Percentiles rank a stretch among this genome's conserved stretches.
phyloP scores from a whole-genome alignment of 2,888 invertebrate species.

The Rhaphigaster nebulosa region DNA sequence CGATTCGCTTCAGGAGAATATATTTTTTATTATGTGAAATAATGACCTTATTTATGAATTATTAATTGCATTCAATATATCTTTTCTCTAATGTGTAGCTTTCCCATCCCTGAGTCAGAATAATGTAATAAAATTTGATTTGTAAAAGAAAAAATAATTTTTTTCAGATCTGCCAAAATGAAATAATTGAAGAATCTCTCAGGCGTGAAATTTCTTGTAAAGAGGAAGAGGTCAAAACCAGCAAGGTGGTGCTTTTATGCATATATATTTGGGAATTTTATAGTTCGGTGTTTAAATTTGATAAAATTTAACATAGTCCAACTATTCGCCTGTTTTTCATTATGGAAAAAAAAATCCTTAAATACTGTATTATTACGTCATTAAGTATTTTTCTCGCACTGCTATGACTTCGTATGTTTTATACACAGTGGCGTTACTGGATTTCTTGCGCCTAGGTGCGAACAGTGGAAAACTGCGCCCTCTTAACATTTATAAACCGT shows the following conservation, averaged over 20 bases:
- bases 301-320: too few species aligned
- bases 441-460: too few species aligned
- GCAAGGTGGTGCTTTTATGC: background rate
- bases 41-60: background rate
- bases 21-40: background rate
- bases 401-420: too few species aligned
- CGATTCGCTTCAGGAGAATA: background rate
- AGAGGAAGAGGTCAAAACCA: background rate
- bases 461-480: too few species aligned
- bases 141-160: background rate
- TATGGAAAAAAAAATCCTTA: too few species aligned
- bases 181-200: conserved; percentile 21
- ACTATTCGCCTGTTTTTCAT: too few species aligned
- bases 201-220: background rate
- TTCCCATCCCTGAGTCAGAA: background rate
- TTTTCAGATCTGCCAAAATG: background rate
- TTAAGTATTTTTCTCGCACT: too few species aligned
- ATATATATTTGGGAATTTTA: too few species aligned
- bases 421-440: too few species aligned
- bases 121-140: background rate
- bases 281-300: too few species aligned
- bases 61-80: background rate
- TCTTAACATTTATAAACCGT: too few species aligned
- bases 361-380: too few species aligned
- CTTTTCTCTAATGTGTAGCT: background rate